A percentile compares a stretch with the other conserved stretches of the same genome.
phyloP scores from a whole-genome alignment of 2,888 invertebrate species.

The Drosophila nr. fundita region DNA sequence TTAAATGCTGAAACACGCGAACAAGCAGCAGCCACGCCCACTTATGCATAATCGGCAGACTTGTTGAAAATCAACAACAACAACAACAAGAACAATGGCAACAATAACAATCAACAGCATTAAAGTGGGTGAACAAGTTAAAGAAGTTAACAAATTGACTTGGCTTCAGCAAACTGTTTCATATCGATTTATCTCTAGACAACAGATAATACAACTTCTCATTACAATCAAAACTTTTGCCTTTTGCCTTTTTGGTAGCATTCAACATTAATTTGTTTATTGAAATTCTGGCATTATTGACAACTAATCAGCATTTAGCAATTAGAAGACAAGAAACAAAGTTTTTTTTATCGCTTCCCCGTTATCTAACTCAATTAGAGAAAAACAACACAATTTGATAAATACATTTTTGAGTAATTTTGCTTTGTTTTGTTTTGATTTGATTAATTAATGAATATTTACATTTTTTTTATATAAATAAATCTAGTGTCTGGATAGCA shows the following conservation, averaged over 20 bases:
- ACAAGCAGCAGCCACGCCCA: slow-evolving; percentile 52
- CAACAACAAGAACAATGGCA: neutral
- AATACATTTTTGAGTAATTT: slow-evolving; percentile 20
- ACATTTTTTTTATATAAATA: too few relatives aligned
- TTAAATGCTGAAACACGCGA: slow-evolving; percentile 67
- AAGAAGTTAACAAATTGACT: neutral
- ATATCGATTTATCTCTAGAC: neutral
- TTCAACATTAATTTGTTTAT: neutral
- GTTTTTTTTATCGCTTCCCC: neutral
- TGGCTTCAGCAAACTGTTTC: neutral
- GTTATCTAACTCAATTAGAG: slow-evolving; percentile 14
- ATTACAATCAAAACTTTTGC: slow-evolving; percentile 36
- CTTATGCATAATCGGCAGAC: slow-evolving; percentile 40
- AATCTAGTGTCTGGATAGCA: neutral
- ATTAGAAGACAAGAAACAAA: neutral
- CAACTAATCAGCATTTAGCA: neutral
- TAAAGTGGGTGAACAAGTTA: neutral
- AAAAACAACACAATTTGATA: slow-evolving; percentile 22
- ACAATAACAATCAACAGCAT: neutral
- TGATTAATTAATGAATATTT: slow-evolving; percentile 3
- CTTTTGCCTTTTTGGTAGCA: neutral
- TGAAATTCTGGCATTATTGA: neutral
- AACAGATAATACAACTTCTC: neutral
- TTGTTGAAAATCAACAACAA: slow-evolving; percentile 19
- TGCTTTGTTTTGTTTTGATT: neutral